Evolutionary conservation across 2,797 vertebrate species (phyloP).

Genomic region (Ctenopoma multispine): DNA sequence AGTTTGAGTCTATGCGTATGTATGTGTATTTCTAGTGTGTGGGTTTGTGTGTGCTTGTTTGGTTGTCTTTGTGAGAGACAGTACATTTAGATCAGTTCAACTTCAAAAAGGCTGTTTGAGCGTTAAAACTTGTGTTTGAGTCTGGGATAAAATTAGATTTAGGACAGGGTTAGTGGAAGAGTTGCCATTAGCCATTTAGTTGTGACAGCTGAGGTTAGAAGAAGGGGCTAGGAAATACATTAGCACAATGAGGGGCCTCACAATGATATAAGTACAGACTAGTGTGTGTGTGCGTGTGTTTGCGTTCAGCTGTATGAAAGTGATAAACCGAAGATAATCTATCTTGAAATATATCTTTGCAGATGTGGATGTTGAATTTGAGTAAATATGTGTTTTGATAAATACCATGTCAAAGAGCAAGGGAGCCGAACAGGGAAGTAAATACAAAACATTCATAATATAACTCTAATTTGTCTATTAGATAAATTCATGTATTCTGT

Average conservation of each 20-base stretch:
- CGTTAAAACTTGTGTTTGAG: too few species aligned
- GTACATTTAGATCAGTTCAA: background rate
- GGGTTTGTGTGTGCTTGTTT: background rate
- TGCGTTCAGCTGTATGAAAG: conserved; percentile 12
- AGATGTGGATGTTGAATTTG: conserved; percentile 28
- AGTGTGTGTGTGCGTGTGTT: background rate
- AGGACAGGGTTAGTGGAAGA: too few species aligned
- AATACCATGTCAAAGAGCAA: conserved; percentile 22
- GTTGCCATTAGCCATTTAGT: too few species aligned
- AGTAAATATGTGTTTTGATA: conserved; percentile 27
- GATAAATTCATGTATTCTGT: background rate
- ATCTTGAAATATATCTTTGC: conserved; percentile 21
- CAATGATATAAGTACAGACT: too few species aligned
- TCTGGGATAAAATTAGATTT: too few species aligned
- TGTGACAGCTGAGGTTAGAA: too few species aligned
- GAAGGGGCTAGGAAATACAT: too few species aligned
- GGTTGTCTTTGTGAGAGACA: background rate
- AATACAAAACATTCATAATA: conserved; percentile 1
- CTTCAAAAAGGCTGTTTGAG: too few species aligned
- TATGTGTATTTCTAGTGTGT: conserved; percentile 2
- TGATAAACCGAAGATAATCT: conserved; percentile 15
- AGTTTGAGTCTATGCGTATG: conserved; percentile 26
- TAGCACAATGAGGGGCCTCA: too few species aligned
- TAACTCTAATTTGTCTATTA: background rate
- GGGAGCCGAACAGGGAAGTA: background rate